Percentiles rank a stretch among this genome's conserved stretches.
These are phyloP conservation scores for Enteromius fasciolatus DNA, from an alignment of 2,797 vertebrate species.

Conservation along the genomic window DNA sequence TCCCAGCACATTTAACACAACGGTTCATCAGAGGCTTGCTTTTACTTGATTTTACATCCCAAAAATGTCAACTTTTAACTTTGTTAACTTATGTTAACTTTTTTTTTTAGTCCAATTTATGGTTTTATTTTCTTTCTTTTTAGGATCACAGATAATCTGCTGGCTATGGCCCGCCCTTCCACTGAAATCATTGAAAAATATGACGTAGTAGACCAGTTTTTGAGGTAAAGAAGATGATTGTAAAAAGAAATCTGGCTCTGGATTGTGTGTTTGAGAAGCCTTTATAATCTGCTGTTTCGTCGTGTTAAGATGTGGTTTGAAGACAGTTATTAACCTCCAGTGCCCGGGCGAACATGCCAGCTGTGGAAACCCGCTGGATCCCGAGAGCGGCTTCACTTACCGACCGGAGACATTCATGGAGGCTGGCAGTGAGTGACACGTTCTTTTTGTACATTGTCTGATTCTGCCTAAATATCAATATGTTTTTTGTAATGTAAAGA, in stretches of 20 bases:
- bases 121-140: constrained; percentile 59
- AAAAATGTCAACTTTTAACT: not conserved
- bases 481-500: not conserved
- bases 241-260: not conserved
- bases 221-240: constrained; percentile 76
- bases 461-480: not conserved
- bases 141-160: constrained; percentile 92
- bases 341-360: constrained; percentile 92
- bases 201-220: constrained; percentile 89
- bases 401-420: constrained; percentile 95
- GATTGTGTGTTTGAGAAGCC: constrained; percentile 20
- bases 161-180: constrained; percentile 94
- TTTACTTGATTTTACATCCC: not conserved
- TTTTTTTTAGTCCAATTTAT: not conserved
- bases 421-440: constrained; percentile 86
- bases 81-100: too few species aligned
- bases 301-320: constrained; percentile 83
- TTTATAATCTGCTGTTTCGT: constrained; percentile 29
- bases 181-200: constrained; percentile 91
- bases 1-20: not conserved
- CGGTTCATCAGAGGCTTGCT: not conserved
- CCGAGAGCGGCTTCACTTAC: constrained; percentile 94
- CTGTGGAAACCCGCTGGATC: constrained; percentile 92
- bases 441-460: not conserved
- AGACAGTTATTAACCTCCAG: constrained; percentile 96